Conservation (phyloP, 2,113 vertebrate species). For the Sardina pilchardus region DNA sequence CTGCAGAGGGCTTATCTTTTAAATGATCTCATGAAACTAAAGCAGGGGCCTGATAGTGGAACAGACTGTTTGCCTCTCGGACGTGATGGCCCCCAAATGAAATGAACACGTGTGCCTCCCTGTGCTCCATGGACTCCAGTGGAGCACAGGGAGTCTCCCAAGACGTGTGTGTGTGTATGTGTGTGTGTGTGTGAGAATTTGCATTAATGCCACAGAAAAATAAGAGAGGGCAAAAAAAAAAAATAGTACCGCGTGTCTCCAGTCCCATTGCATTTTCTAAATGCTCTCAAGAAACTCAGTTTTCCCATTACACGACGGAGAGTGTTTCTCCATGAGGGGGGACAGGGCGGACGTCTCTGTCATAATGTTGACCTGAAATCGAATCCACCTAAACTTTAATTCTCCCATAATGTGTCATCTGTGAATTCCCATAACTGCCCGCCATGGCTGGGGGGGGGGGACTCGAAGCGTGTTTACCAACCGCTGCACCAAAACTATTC, state of each 20-base stretch:
- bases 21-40: conserved; percentile 38
- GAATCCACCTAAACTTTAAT: background rate
- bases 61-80: background rate
- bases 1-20: conserved; percentile 29
- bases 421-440: background rate
- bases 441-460: background rate
- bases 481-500: conserved; percentile 48
- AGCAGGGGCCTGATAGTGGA: background rate
- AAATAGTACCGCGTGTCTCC: background rate
- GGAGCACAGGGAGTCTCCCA: background rate
- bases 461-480: background rate
- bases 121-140: too few relatives aligned
- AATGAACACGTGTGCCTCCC: background rate
- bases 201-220: background rate
- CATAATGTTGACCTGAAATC: background rate
- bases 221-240: background rate
- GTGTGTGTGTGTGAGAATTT: background rate
- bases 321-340: background rate
- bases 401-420: background rate
- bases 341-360: background rate
- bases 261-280: background rate
- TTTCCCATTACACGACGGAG: background rate
- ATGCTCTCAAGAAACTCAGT: background rate
- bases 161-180: background rate
- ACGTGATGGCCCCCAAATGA: background rate